Percentiles rank a stretch among this genome's conserved stretches.
These are phyloP conservation scores for Onthophagus sagittarius DNA, from an alignment of 2,888 invertebrate species.

Conservation along the genomic window DNA sequence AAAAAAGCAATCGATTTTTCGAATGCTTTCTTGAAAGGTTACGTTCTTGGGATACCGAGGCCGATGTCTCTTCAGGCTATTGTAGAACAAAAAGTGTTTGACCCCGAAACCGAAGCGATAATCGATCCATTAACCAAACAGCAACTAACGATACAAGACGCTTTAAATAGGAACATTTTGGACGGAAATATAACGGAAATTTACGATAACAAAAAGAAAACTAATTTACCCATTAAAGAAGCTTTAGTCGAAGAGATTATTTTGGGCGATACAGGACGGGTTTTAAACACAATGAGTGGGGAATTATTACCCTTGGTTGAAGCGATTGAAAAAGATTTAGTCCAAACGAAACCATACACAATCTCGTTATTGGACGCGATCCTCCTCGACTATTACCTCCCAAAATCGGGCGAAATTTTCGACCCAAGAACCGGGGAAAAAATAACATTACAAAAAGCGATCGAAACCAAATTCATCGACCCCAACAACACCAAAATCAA, in stretches of 20 bases:
- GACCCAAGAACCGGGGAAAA: conserved; percentile 73
- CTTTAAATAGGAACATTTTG: conserved; percentile 73
- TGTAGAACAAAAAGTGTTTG: conserved; percentile 67
- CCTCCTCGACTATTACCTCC: conserved; percentile 72
- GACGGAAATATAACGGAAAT: conserved; percentile 79
- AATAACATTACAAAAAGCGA: conserved; percentile 71
- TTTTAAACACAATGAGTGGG: conserved; percentile 69
- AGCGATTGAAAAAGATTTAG: conserved; percentile 65
- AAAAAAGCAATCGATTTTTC: conserved; percentile 65
- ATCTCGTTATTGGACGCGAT: conserved; percentile 72
- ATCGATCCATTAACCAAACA: conserved; percentile 70
- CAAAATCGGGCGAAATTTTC: conserved; percentile 68
- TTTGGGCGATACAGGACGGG: conserved; percentile 65
- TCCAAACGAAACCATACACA: conserved; percentile 64
- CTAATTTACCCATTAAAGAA: conserved; percentile 69
- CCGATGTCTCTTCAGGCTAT: conserved; percentile 77
- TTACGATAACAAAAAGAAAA: conserved; percentile 70
- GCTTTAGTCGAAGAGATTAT: conserved; percentile 68
- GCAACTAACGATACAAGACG: conserved; percentile 68
- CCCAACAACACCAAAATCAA: conserved; percentile 68
- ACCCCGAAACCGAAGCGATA: conserved; percentile 65
- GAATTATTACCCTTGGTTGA: conserved; percentile 65
- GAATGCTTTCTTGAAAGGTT: conserved; percentile 67
- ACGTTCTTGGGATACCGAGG: conserved; percentile 63
- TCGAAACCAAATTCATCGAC: conserved; percentile 68